Conservation (phyloP, 2,113 vertebrate species). For the Triplophysa rosa region DNA sequence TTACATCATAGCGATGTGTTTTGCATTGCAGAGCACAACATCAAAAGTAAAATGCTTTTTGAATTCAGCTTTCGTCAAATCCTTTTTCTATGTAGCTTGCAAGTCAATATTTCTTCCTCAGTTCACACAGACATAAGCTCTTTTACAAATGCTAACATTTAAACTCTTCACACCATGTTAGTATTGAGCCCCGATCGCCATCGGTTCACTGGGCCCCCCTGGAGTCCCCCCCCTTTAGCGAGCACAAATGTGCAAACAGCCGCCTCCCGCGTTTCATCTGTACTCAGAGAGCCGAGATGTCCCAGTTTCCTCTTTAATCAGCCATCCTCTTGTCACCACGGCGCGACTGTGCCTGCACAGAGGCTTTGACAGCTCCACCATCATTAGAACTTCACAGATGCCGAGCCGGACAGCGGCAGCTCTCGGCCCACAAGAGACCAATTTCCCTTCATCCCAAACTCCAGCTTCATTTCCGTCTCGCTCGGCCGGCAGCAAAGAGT, state of each 20-base stretch:
- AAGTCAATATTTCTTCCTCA: not conserved
- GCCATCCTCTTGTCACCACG: slow-evolving; percentile 34
- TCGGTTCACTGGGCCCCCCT: not conserved
- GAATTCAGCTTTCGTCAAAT: not conserved
- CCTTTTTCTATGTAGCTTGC: not conserved
- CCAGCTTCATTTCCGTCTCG: slow-evolving; percentile 36
- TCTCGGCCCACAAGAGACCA: slow-evolving; percentile 50
- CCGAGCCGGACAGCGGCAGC: slow-evolving; percentile 32
- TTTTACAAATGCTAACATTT: not conserved
- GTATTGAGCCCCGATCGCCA: slow-evolving; percentile 4
- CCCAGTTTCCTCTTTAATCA: slow-evolving; percentile 45
- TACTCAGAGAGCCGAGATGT: slow-evolving; percentile 11
- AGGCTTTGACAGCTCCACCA: slow-evolving; percentile 34
- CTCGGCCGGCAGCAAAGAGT: slow-evolving; percentile 40
- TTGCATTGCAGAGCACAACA: not conserved
- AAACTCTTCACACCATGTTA: slow-evolving; percentile 1
- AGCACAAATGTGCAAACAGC: slow-evolving; percentile 34
- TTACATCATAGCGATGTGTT: not conserved
- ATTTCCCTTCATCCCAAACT: slow-evolving; percentile 42
- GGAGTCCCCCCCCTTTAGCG: slow-evolving; percentile 8
- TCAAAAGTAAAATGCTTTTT: not conserved
- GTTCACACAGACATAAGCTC: not conserved
- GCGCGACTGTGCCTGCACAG: slow-evolving; percentile 35
- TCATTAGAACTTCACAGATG: slow-evolving; percentile 46
- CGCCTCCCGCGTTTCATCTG: slow-evolving; percentile 3